These are phyloP conservation scores for Acanthiza pusilla DNA, from an alignment of 2,797 vertebrate species.

Conservation along the genomic window DNA sequence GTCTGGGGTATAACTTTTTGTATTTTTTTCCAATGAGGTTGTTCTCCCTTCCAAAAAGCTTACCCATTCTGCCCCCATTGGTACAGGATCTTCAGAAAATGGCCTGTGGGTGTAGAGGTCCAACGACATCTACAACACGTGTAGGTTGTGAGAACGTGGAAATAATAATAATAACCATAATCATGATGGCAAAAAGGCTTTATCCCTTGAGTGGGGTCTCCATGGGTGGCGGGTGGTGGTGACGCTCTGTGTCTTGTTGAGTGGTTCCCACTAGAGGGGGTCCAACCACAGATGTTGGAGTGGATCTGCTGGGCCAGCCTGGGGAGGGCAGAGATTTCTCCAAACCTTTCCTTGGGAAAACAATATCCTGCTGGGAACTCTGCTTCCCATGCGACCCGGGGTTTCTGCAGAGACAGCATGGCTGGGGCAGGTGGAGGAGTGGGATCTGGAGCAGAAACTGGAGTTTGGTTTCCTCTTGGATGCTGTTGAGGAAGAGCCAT, in stretches of 20 bases:
- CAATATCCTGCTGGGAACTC: not conserved
- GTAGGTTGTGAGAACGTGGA: not conserved
- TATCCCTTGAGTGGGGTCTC: not conserved
- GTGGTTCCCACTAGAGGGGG: conserved; percentile 66
- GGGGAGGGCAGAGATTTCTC: conserved; percentile 13
- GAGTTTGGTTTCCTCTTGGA: not conserved
- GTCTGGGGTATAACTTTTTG: not conserved
- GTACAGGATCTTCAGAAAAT: accelerated
- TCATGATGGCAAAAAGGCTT: not conserved
- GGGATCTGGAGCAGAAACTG: not conserved
- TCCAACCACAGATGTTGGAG: conserved; percentile 65
- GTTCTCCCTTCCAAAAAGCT: not conserved
- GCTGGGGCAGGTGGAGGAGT: not conserved
- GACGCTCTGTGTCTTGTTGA: conserved; percentile 29
- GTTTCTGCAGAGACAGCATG: not conserved
- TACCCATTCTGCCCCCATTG: not conserved
- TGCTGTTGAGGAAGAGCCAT: not conserved
- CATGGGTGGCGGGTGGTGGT: not conserved
- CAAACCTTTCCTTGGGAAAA: not conserved
- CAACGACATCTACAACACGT: not conserved
- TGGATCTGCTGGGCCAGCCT: not conserved
- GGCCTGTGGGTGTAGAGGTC: not conserved
- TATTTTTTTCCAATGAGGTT: not conserved
- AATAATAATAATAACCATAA: not conserved
- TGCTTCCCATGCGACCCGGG: accelerated